These are phyloP conservation scores for Pyxicephalus adspersus DNA, from an alignment of 2,113 vertebrate genomes.

Conservation along the genomic window DNA sequence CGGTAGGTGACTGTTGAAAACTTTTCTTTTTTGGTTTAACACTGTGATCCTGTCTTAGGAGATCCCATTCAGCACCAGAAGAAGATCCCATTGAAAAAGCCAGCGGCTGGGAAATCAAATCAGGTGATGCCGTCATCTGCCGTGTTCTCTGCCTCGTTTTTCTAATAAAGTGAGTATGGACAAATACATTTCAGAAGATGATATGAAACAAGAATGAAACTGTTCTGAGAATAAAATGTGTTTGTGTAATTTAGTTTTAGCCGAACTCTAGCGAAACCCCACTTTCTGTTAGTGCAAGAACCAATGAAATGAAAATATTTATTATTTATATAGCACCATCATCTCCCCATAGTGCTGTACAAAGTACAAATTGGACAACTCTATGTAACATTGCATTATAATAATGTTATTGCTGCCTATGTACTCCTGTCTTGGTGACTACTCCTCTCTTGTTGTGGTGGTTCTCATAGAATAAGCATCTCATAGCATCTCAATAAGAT, in stretches of 20 bases:
- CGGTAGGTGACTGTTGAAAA: slow-evolving; percentile 66
- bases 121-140: slow-evolving; percentile 65
- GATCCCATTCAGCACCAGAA: slow-evolving; percentile 55
- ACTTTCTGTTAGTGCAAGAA: too few relatives aligned
- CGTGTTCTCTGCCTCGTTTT: slow-evolving; percentile 68
- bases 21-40: slow-evolving; percentile 66
- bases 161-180: slow-evolving; percentile 11
- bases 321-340: too few relatives aligned
- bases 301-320: too few relatives aligned
- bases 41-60: slow-evolving; percentile 57
- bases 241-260: neutral
- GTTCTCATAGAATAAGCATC: too few relatives aligned
- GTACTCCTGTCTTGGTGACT: too few relatives aligned
- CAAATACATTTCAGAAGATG: neutral
- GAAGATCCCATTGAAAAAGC: slow-evolving; percentile 58
- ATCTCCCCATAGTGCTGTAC: too few relatives aligned
- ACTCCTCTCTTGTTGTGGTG: too few relatives aligned
- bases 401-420: too few relatives aligned
- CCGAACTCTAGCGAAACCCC: neutral
- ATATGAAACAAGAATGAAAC: neutral
- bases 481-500: too few relatives aligned
- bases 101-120: slow-evolving; percentile 62
- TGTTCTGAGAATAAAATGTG: too few relatives aligned
- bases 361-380: too few relatives aligned
- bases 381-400: too few relatives aligned